Conservation (phyloP, 2,888 invertebrate genomes). For the Chymomyza procnemis region DNA sequence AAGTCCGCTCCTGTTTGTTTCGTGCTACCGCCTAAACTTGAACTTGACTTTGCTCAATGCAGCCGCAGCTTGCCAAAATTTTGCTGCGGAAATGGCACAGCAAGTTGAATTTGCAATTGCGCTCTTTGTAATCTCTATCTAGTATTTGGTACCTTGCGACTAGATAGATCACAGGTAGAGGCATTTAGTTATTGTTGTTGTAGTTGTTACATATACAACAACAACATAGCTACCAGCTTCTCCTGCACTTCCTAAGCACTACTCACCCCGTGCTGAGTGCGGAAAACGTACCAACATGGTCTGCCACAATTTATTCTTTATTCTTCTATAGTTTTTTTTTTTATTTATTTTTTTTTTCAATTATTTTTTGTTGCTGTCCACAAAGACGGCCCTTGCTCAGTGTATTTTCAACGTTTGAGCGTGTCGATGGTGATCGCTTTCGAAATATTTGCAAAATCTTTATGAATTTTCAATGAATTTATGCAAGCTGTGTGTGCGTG, state of each 20-base stretch:
- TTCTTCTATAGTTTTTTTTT: neutral
- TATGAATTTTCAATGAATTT: neutral
- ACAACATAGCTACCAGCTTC: neutral
- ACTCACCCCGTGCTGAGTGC: neutral
- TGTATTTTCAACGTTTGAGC: neutral
- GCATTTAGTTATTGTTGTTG: neutral
- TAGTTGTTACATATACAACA: neutral
- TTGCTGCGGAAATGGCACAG: neutral
- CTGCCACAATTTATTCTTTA: conserved; percentile 13
- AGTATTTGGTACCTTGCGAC: neutral
- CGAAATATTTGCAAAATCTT: neutral
- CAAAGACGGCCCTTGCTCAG: conserved; percentile 12
- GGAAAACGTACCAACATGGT: conserved; percentile 38
- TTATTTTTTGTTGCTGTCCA: neutral
- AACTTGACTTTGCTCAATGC: conserved; percentile 4
- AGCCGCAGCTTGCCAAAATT: neutral
- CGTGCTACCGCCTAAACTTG: neutral
- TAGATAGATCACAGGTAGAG: neutral
- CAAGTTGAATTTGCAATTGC: neutral
- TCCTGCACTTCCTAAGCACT: neutral
- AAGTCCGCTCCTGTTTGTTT: too few relatives aligned
- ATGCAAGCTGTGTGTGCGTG: neutral
- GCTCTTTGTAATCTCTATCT: neutral
- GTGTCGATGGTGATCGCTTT: neutral
- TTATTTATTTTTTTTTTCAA: neutral